Base-by-base conservation (phyloP, 2,113 vertebrate species). In the Rattus rattus region DNA sequence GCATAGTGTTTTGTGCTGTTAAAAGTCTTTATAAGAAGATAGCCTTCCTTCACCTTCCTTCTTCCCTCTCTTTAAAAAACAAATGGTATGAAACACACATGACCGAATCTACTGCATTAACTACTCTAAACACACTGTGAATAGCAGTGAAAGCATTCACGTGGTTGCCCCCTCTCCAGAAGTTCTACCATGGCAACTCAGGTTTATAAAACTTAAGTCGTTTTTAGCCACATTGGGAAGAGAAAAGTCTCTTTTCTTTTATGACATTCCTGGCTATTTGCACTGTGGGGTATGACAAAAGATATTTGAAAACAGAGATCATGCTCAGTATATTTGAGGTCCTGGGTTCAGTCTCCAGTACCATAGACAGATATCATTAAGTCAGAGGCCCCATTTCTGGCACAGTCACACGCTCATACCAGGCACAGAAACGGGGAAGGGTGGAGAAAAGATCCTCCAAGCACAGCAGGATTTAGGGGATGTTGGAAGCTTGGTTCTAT, bases 1-100 rank as follows among this genome's bases (percentile, higher is more conserved):
- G 20, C 47, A 61, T 36, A 6, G 1, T 43, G 65, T 61, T 30
- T 16, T 14, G 26, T n/a, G 17, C 33, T 22, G 33, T 56, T 61
- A 22, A 2, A 28, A 63, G 14, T 19, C 3, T 19, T 36, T 33
- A 1, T 6, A 14, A 49, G 19, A 52, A 59, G 2, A 0, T 2
- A n/a, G 5, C 70, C 39, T 65, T 47, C 67, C 65, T 59, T 19
- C 13, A 43, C 84, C 63, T 67, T 22, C 67, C n/a, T 73, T 12
- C 39, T 47, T 56, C 43, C 24, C 5, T 52, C 49, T 49, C 30
- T 72, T 87, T 20, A 2, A 86, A n/a, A 67, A 86, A 20, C 83
- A 33, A 84, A 49, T 49, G 61, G 17, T 86, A 49, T 67, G 33
- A 67, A 86, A 67, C 17, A 47, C 47, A 49, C 7, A 19, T 86